These are phyloP conservation scores for Hypocryptadius cinnamomeus DNA, from an alignment of 2,113 vertebrate species.

Conservation along the genomic window DNA sequence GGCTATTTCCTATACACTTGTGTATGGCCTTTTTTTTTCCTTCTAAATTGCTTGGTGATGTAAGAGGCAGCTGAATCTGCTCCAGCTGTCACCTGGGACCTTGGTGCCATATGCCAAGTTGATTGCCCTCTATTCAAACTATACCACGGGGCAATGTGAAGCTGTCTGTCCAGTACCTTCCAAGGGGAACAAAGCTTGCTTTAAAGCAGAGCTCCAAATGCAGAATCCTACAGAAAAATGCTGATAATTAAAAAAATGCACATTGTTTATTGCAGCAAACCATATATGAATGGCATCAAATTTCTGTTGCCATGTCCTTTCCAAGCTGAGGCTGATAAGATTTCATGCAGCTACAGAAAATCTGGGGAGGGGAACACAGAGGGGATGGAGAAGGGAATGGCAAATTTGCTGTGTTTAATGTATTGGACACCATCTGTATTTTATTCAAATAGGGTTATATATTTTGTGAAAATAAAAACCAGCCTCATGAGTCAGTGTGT, in stretches of 20 bases:
- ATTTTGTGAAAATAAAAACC: constrained; percentile 71
- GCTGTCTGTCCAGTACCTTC: neutral
- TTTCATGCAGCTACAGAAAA: constrained; percentile 40
- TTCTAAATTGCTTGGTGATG: neutral
- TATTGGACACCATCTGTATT: constrained; percentile 70
- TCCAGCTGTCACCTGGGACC: neutral
- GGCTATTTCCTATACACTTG: neutral
- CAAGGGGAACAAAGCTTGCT: neutral
- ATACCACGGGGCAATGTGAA: neutral
- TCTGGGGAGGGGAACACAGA: neutral
- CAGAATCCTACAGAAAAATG: neutral
- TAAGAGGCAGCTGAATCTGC: neutral
- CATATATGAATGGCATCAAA: neutral
- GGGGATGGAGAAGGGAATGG: constrained; percentile 42
- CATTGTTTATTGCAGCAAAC: neutral
- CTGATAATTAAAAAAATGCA: neutral
- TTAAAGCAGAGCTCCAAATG: neutral
- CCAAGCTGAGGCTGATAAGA: constrained; percentile 24
- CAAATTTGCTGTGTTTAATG: constrained; percentile 62
- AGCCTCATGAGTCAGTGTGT: constrained; percentile 64
- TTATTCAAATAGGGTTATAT: constrained; percentile 73
- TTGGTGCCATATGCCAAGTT: neutral
- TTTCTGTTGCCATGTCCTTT: constrained; percentile 13
- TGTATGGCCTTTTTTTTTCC: neutral
- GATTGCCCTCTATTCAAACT: neutral